Conservation (phyloP, 30 jellyfish, hydroid and myxozoan genomes). For the Calvadosia cruxmelitensis region DNA sequence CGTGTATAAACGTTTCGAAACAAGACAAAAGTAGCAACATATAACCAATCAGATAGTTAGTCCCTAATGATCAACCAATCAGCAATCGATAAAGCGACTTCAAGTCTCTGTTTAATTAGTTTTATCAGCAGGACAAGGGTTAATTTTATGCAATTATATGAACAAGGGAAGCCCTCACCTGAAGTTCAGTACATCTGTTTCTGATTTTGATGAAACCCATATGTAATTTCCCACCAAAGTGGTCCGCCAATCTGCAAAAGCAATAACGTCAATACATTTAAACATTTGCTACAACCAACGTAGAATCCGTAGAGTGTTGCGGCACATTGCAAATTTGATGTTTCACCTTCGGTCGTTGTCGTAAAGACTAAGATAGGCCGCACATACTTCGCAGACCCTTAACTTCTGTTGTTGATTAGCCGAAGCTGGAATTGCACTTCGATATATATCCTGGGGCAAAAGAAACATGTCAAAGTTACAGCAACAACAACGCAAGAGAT, state of each 20-base stretch:
- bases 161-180: slow-evolving; percentile 25
- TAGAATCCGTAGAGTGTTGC: background rate
- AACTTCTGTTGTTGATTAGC: slow-evolving; percentile 90
- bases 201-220: slow-evolving; percentile 95
- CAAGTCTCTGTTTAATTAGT: too few species aligned
- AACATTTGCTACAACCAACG: background rate
- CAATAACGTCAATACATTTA: background rate
- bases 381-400: slow-evolving; percentile 97
- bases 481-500: background rate
- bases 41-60: too few species aligned
- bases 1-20: too few species aligned
- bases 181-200: slow-evolving; percentile 65
- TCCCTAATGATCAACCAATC: too few species aligned
- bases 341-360: slow-evolving; percentile 89
- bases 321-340: too few species aligned
- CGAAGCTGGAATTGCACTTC: slow-evolving; percentile 86
- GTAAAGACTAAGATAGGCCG: slow-evolving; percentile 91
- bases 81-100: too few species aligned
- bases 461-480: background rate
- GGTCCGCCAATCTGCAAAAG: slow-evolving; percentile 75
- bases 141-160: too few species aligned
- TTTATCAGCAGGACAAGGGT: too few species aligned
- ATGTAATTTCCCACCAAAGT: slow-evolving; percentile 96
- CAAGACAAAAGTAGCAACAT: too few species aligned
- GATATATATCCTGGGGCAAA: slow-evolving; percentile 52